phyloP scores from a whole-genome alignment of 2,113 vertebrate genomes.

The Lepus europaeus region DNA sequence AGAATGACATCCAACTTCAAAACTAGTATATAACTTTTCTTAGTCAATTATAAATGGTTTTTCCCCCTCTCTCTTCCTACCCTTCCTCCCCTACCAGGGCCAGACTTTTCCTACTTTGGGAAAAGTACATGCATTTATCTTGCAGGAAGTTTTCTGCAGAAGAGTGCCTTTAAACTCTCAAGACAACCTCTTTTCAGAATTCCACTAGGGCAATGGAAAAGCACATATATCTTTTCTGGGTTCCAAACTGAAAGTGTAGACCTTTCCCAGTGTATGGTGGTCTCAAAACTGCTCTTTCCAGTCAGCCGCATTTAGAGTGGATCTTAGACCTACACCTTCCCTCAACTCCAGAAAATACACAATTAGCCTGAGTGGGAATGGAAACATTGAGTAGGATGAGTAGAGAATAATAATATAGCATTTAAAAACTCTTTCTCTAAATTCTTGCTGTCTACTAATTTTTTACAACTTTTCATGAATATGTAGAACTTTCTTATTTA shows the following conservation, averaged over 20 bases:
- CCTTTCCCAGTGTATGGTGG: no score
- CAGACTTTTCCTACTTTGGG: not conserved
- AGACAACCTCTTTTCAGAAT: not conserved
- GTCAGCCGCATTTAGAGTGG: not conserved
- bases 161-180: not conserved
- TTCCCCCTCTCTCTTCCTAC: not conserved
- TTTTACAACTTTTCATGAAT: not conserved
- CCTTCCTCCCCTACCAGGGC: accelerated
- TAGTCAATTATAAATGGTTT: not conserved
- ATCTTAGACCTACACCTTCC: not conserved
- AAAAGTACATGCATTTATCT: not conserved
- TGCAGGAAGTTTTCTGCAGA: not conserved
- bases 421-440: not conserved
- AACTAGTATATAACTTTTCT: not conserved
- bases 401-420: not conserved
- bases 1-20: not conserved
- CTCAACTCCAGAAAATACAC: not conserved
- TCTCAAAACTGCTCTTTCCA: not conserved
- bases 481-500: not conserved
- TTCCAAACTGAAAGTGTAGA: not conserved
- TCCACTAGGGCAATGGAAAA: not conserved
- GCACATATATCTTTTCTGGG: not conserved
- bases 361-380: not conserved
- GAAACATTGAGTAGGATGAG: not conserved
- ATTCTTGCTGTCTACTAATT: not conserved